Evolutionary conservation across 2,797 vertebrate species (phyloP), one percentile per base, ranked within the genome.

Genomic region (Cryptoprocta ferox): DNA sequence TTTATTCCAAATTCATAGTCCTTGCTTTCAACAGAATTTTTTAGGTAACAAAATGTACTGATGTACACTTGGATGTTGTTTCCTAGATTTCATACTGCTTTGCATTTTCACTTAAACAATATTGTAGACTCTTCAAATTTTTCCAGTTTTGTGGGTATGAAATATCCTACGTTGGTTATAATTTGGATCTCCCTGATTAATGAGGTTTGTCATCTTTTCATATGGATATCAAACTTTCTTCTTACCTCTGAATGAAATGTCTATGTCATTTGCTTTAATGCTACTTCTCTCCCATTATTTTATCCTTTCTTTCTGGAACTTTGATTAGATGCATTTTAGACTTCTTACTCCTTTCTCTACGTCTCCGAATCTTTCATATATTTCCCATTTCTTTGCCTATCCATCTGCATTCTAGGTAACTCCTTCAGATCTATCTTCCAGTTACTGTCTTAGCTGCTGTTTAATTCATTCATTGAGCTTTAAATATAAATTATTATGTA

Each of bases 171-270:
- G 19, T 85, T 91, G 35, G 39, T 73, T 94, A 68, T 30, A 91
- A 88, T 96, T 94, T 94, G 35, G 75, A 95, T 83, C 42, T 83
- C 61, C 11, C 30, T 76, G 86, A 86, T 61, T 82, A 84, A 89
- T 59, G 80, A 91, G 19, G 35, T 32, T n/a, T 35, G 45, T 75
- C n/a, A 48, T 70, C 32, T 73, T 94, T 79, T 66, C 61, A 78
- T 35, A 14, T 45, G 39, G 15, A 65, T 42, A 32, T 78, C 19
- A 63, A 92, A 53, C 12, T 30, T 68, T 66, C 37, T 71, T 82
- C 28, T 85, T 76, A 56, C n/a, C 19, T 63, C 81, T 92, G 89
- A 63, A 73, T 30, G 39, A 79, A 79, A 75, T 21, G 19, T 30
- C 59, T 45, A 0, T 53, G 21, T 79, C 66, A 83, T 79, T 88